Percentiles rank a stretch among this genome's conserved stretches.
Conservation (phyloP, 92 coral and sea anemone species). For the Epizoanthus scotinus region DNA sequence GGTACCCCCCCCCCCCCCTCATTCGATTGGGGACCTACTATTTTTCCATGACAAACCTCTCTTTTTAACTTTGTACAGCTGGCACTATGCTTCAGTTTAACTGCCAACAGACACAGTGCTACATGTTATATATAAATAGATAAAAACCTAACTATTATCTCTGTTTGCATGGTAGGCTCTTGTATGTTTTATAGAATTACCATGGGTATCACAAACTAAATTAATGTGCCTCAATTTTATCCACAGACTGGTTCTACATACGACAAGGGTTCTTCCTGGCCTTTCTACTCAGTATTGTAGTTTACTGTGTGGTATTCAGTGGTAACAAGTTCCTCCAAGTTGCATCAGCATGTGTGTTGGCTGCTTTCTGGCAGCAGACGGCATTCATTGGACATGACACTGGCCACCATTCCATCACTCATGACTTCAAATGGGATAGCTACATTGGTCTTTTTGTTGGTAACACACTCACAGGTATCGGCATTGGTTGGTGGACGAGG, state of each 20-base stretch:
- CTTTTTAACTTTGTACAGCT: too few species aligned
- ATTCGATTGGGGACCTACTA: too few species aligned
- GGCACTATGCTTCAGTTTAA: too few species aligned
- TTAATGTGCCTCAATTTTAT: background rate
- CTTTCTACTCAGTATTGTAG: conserved; percentile 54
- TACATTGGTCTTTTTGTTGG: conserved; percentile 86
- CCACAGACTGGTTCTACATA: conserved; percentile 82
- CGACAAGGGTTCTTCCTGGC: conserved; percentile 54
- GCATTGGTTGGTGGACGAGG: conserved; percentile 98
- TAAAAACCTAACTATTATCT: too few species aligned
- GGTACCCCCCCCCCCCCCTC: too few species aligned
- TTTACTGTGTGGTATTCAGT: conserved; percentile 85
- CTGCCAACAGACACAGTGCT: too few species aligned
- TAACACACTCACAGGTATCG: conserved; percentile 86
- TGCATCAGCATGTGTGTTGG: conserved; percentile 75
- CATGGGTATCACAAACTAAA: background rate
- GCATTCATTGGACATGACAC: conserved; percentile 97
- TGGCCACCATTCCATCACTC: conserved; percentile 91
- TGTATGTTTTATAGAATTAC: too few species aligned
- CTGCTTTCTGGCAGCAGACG: conserved; percentile 94
- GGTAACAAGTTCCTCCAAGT: conserved; percentile 61
- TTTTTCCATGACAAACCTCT: too few species aligned
- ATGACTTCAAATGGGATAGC: conserved; percentile 69
- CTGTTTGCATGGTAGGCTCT: too few species aligned
- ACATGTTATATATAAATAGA: too few species aligned